Base-by-base conservation (phyloP, 2,888 invertebrate genomes). In the Arctia plantaginis region DNA sequence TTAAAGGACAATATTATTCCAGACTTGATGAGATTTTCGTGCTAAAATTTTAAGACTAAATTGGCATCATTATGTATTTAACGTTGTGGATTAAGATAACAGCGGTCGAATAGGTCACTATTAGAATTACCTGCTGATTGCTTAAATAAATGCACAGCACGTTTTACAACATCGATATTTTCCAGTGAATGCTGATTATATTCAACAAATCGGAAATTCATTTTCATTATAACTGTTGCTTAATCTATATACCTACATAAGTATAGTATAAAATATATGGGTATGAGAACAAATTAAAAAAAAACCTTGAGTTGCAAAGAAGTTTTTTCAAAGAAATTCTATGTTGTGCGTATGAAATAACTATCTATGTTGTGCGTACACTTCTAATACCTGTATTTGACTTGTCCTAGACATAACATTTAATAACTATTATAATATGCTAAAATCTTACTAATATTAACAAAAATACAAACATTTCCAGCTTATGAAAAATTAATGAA, bases 1-100 rank as follows among this genome's bases (percentile, higher is more conserved):
- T 89, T 90, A 95, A 95, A 94, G 94, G 95, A 95, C 95, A 95
- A 94, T 94, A 94, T 93, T 93, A 94, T 94, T 92, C 92, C 89
- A 78, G 89, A 87, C 88, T 88, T 94, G 93, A 95, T 95, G 95
- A 94, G 94, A 93, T 94, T 94, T 94, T 95, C 94, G 94, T 95
- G 95, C 94, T 93, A 94, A 95, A 94, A 93, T 91, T 94, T 94
- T 91, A 92, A 92, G 89, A 90, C 90, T 88, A 94, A 95, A 95
- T 94, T 94, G 93, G 90, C 85, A 81, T 93, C 92, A 95, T 95
- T 95, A 95, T 92, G 91, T 93, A 88, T 93, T 95, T 94, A 93
- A 89, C 88, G 90, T 86, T 81, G 87, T 76, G 92, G 93, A 94
- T 94, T 94, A 94, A 92, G 90, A 93, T 88, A 84, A 86, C 84